Conservation (phyloP, 2,113 vertebrate genomes). For the Eptesicus fuscus region DNA sequence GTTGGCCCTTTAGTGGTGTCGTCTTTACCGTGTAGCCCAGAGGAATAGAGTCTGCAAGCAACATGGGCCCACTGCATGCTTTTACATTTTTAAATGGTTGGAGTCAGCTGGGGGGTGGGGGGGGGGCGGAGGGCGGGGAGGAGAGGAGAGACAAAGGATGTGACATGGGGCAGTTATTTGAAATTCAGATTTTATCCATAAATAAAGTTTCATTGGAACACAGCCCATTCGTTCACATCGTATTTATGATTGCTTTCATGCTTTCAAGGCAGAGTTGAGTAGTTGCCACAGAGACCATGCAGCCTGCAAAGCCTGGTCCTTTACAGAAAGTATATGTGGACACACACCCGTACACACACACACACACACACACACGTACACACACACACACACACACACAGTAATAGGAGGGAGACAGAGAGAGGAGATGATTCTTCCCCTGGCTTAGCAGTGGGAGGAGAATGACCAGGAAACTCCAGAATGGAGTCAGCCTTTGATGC, state of each 20-base stretch:
- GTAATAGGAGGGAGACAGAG: neutral
- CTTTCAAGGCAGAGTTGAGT: neutral
- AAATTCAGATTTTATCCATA: neutral
- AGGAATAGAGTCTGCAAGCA: neutral
- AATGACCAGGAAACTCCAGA: neutral
- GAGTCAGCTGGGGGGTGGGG: too few species aligned
- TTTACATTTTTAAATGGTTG: neutral
- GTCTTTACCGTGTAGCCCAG: neutral
- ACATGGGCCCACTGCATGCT: neutral
- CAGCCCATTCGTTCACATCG: neutral
- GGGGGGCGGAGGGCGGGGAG: too few species aligned
- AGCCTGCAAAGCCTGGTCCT: neutral
- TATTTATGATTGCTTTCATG: neutral
- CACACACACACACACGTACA: too few species aligned
- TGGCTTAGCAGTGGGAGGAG: neutral
- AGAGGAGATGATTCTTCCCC: neutral
- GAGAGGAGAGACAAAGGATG: neutral
- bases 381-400: accelerated
- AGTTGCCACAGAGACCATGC: neutral
- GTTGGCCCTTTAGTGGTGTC: neutral
- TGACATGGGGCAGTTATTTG: neutral
- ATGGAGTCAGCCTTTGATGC: neutral
- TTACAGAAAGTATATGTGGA: neutral
- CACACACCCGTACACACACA: too few species aligned
- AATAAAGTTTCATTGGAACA: conserved; percentile 16